phyloP scores from a whole-genome alignment of 2,797 vertebrate species.

The Morus bassanus region DNA sequence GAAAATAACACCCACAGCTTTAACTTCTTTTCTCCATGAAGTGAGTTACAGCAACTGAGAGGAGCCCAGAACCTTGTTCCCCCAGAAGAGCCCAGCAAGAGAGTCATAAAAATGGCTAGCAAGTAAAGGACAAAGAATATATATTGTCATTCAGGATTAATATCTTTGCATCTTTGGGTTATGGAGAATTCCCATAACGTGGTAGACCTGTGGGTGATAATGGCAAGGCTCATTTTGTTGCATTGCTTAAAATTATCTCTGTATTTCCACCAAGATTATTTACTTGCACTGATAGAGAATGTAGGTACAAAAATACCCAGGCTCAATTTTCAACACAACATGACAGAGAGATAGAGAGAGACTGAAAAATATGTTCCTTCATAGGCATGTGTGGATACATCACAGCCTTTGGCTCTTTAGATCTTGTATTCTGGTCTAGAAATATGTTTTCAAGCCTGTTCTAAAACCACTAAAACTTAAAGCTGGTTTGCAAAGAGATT shows the following conservation, averaged over 20 bases:
- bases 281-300: not conserved
- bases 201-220: not conserved
- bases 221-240: not conserved
- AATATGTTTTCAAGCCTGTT: not conserved
- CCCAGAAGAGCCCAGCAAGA: not conserved
- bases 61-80: not conserved
- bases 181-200: not conserved
- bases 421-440: not conserved
- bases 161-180: not conserved
- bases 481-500: not conserved
- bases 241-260: not conserved
- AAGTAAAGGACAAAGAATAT: not conserved
- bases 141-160: not conserved
- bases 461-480: not conserved
- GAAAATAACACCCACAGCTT: not conserved
- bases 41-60: not conserved
- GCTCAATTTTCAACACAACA: not conserved
- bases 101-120: not conserved
- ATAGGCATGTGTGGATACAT: not conserved
- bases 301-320: not conserved
- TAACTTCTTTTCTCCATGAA: not conserved
- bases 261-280: not conserved
- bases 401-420: not conserved
- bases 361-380: not conserved
- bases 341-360: not conserved